Percentiles rank a stretch among this genome's conserved stretches.
These are phyloP conservation scores for Microctonus hyperodae DNA, from an alignment of 2,888 invertebrate genomes.

Conservation along the genomic window DNA sequence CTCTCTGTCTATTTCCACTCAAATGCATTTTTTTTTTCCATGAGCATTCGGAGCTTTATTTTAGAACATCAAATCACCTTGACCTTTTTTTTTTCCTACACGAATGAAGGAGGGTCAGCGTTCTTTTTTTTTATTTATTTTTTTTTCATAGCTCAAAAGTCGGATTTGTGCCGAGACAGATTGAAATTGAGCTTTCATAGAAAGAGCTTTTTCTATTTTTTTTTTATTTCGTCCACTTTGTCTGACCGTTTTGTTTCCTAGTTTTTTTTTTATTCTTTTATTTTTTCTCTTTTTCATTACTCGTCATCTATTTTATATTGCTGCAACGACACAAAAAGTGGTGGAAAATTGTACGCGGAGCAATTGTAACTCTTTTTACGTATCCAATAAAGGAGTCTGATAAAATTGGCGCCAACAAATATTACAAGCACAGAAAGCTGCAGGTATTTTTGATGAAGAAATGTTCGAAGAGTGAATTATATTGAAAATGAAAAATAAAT, in stretches of 20 bases:
- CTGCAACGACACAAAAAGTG: not conserved
- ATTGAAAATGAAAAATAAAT: not conserved
- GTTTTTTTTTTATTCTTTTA: not conserved
- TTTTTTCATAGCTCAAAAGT: not conserved
- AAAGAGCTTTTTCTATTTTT: no score
- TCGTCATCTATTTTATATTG: not conserved
- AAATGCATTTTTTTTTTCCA: not conserved
- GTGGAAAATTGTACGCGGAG: not conserved
- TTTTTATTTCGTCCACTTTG: not conserved
- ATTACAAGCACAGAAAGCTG: not conserved
- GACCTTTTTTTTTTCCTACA: not conserved
- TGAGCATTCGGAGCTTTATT: slow-evolving; percentile 8
- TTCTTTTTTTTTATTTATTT: not conserved
- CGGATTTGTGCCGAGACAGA: slow-evolving; percentile 1
- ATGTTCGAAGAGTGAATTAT: not conserved
- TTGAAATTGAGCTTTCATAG: slow-evolving; percentile 2
- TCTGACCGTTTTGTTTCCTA: not conserved
- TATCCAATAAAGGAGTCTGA: not conserved
- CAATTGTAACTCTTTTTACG: not conserved
- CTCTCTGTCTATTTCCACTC: not conserved
- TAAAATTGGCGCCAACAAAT: not conserved
- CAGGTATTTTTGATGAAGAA: not conserved
- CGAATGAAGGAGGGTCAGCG: not conserved
- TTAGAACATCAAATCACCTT: slow-evolving; percentile 4
- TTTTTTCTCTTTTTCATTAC: not conserved